Base-by-base conservation (phyloP, 2,888 invertebrate genomes). In the Smittia aterrima region DNA sequence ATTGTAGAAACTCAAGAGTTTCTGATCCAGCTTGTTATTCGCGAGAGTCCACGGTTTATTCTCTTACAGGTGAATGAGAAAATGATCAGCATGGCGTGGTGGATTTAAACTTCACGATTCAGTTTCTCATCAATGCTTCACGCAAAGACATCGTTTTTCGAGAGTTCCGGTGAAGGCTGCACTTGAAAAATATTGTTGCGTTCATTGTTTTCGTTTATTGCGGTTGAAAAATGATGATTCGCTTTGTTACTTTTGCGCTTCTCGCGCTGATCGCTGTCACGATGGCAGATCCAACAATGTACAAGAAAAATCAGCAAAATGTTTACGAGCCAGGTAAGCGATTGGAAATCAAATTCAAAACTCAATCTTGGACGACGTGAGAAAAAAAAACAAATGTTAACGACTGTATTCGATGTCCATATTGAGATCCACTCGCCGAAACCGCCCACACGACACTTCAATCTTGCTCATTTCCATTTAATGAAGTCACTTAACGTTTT, bases 241-340 rank as follows among this genome's bases (percentile, higher is more conserved):
- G 58, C 58, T 58, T 58, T 18, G 22, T 18, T 22, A 47, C 47
- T 2, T 47, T 47, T 3, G 22, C 58, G 3, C 2, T 58, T 22
- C n/a, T 22, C 3, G 22, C n/a, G 58, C 22, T 58, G 22, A 18
- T 64, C 11, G 9, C 20, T 4, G 32, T 70, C 2, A 22, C 38
- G 9, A 9, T 72, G 16, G 72, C 16, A 7, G 72, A 74, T 1
- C 66, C 74, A 27, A 74, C 74, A 20, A 66, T 74, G 66, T 74
- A 74, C 27, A 74, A 47, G 27, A 74, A 74, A 47, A 74, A 74
- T 32, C 62, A 74, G 18, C 25, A 74, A n/a, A 47, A 74, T 38
- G 3, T 74, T 6, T 47, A 66, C 18, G 74, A 74, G 16, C 74
- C 74, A 47, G 74, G 74, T 74, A 7, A 73, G n/a, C n/a, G n/a